These are phyloP conservation scores for Drosophila macrospina DNA, from an alignment of 2,888 invertebrate genomes.

Conservation along the genomic window DNA sequence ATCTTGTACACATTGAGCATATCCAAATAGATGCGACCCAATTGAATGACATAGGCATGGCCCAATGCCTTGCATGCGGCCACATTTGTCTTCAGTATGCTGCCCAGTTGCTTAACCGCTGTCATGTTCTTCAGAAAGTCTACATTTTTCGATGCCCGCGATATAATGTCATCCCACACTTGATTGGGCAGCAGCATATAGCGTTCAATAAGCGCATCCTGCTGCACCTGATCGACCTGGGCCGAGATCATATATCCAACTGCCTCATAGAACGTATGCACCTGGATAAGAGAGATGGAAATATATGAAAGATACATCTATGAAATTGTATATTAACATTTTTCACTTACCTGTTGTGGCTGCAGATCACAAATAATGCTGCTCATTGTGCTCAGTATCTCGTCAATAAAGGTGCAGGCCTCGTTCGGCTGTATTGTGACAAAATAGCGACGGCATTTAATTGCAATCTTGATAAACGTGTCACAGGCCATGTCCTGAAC, in stretches of 20 bases:
- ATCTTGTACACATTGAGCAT: slow-evolving; percentile 99
- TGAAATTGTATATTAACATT: not conserved
- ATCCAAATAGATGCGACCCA: slow-evolving; percentile 98
- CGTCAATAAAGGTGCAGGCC: slow-evolving; percentile 98
- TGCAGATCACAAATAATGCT: slow-evolving; percentile 99
- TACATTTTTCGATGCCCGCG: slow-evolving; percentile 98
- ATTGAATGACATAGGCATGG: slow-evolving; percentile 97
- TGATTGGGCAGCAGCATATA: slow-evolving; percentile 99
- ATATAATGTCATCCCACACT: slow-evolving; percentile 99
- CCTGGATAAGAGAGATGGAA: slow-evolving; percentile 62
- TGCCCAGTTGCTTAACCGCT: slow-evolving; percentile 98
- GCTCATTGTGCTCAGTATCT: slow-evolving; percentile 97
- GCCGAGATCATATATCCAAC: slow-evolving; percentile 99
- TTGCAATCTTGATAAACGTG: slow-evolving; percentile 99
- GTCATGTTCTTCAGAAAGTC: slow-evolving; percentile 98
- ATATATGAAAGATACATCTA: not conserved
- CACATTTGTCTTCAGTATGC: slow-evolving; percentile 99
- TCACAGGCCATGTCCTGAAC: slow-evolving; percentile 99
- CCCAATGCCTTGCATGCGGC: slow-evolving; percentile 99
- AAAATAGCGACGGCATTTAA: slow-evolving; percentile 99
- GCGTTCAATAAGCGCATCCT: slow-evolving; percentile 97
- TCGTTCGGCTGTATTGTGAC: slow-evolving; percentile 98
- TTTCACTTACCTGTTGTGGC: slow-evolving; percentile 93
- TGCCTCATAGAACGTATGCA: slow-evolving; percentile 99
- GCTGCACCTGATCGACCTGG: slow-evolving; percentile 94